Percentiles rank a stretch among this genome's conserved stretches.
Conservation (phyloP, 2,888 invertebrate genomes). For the Sphaeridia pumilis region DNA sequence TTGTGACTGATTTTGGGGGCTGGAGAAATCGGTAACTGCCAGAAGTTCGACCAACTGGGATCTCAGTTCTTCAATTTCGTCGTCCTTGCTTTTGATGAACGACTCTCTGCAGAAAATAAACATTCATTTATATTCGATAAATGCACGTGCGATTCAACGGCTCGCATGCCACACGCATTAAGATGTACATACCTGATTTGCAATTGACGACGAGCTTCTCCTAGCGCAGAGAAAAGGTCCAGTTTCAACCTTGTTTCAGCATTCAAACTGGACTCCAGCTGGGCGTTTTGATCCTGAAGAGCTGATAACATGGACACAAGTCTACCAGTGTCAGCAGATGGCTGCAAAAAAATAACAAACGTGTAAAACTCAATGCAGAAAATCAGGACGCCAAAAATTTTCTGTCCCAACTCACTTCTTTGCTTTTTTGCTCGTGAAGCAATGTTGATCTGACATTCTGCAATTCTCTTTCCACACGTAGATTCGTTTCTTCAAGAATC, state of each 20-base stretch:
- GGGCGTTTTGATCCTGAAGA: constrained; percentile 80
- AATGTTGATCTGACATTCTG: constrained; percentile 36
- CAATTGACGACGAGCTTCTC: constrained; percentile 82
- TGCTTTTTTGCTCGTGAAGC: constrained; percentile 35
- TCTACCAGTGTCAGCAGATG: constrained; percentile 52
- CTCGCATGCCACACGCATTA: not conserved
- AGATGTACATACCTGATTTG: constrained; percentile 27
- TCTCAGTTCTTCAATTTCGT: constrained; percentile 82
- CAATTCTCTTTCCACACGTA: constrained; percentile 33
- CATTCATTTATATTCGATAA: no score
- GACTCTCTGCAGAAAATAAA: constrained; percentile 46
- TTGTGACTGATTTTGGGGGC: constrained; percentile 24
- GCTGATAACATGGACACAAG: constrained; percentile 65
- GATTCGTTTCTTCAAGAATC: constrained; percentile 31
- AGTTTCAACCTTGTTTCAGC: constrained; percentile 96
- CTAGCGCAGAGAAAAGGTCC: constrained; percentile 92
- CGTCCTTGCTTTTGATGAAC: constrained; percentile 68
- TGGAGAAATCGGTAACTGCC: constrained; percentile 50
- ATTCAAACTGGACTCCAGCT: constrained; percentile 84
- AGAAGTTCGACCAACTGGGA: constrained; percentile 82
- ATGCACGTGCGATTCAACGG: no score
- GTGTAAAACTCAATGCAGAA: not conserved
- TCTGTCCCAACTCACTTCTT: constrained; percentile 27
- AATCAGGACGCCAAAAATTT: not conserved
- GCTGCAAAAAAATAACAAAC: constrained; percentile 6